Evolutionary conservation across 2,888 invertebrate genomes (phyloP).

Genomic region (Steromphala cineraria): DNA sequence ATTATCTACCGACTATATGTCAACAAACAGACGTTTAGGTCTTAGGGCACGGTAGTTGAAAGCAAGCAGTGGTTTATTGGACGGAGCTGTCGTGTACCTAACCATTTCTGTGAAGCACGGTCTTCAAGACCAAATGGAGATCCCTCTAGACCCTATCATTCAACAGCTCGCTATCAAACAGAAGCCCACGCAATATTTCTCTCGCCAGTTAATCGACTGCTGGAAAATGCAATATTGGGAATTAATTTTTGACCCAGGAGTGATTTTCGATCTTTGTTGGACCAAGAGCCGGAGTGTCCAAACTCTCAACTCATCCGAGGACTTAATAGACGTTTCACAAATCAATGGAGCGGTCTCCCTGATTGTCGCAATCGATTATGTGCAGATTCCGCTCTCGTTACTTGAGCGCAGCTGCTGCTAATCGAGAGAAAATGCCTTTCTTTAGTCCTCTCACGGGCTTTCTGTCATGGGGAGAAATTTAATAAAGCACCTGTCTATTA

Average conservation of each 20-base stretch:
- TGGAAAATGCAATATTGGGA: conserved; percentile 15
- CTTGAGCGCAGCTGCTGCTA: not conserved
- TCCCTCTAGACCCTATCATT: too few relatives aligned
- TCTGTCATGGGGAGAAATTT: conserved; percentile 9
- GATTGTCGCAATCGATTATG: conserved; percentile 15
- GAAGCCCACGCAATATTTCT: not conserved
- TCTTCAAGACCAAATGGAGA: too few relatives aligned
- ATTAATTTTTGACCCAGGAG: conserved; percentile 16
- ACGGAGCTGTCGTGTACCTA: too few relatives aligned
- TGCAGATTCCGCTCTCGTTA: conserved; percentile 12
- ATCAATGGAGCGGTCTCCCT: conserved; percentile 1
- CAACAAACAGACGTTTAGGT: too few relatives aligned
- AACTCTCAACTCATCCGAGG: conserved; percentile 6
- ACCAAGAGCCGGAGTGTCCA: conserved; percentile 4
- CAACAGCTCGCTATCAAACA: not conserved
- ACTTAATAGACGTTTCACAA: conserved; percentile 12
- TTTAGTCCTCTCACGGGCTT: not conserved
- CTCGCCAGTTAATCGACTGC: not conserved
- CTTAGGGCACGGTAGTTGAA: too few relatives aligned
- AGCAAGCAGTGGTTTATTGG: too few relatives aligned
- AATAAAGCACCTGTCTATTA: conserved; percentile 21
- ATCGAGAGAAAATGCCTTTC: conserved; percentile 1
- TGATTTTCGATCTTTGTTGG: not conserved
- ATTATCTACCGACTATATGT: too few relatives aligned
- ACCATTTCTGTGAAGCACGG: too few relatives aligned